A percentile compares a stretch with the other conserved stretches of the same genome.
Evolutionary conservation across 2,888 invertebrate species (phyloP).

Genomic region (Stenotaenia linearis): DNA sequence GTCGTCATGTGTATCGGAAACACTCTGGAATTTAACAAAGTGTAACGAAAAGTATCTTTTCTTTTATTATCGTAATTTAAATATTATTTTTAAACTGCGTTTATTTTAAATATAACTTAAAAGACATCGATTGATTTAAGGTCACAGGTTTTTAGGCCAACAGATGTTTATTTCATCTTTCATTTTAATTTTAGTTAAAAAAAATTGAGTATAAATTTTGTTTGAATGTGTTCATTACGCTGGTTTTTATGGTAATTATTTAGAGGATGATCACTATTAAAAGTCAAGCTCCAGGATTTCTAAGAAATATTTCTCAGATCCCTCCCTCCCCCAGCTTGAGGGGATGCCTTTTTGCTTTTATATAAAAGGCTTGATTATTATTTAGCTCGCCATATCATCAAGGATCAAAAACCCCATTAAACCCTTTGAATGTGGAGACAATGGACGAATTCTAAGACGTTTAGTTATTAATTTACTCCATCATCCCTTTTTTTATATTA

Average conservation of each 20-base stretch:
- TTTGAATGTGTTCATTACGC: slow-evolving; percentile 21
- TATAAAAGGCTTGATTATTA: slow-evolving; percentile 24
- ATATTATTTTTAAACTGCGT: neutral
- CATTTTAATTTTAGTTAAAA: neutral
- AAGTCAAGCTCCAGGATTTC: slow-evolving; percentile 21
- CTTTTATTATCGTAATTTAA: neutral
- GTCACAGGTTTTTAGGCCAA: neutral
- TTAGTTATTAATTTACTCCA: neutral
- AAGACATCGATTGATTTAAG: neutral
- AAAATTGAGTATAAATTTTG: slow-evolving; percentile 4
- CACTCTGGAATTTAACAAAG: slow-evolving; percentile 1
- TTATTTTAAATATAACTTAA: neutral
- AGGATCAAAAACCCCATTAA: slow-evolving; percentile 21
- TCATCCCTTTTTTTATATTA: neutral
- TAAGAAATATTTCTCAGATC: neutral
- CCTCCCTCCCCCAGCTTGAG: slow-evolving; percentile 24
- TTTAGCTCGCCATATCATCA: slow-evolving; percentile 26
- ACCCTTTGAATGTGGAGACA: slow-evolving; percentile 16
- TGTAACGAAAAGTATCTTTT: neutral
- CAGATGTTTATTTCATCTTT: neutral
- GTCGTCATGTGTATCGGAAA: neutral
- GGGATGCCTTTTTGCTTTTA: slow-evolving; percentile 21
- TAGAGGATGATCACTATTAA: slow-evolving; percentile 24
- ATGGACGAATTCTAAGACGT: neutral
- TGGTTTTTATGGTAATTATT: slow-evolving; percentile 12